Percentiles rank a stretch among this genome's conserved stretches.
These are phyloP conservation scores for Channa striata DNA, from an alignment of 2,797 vertebrate species.

Conservation along the genomic window DNA sequence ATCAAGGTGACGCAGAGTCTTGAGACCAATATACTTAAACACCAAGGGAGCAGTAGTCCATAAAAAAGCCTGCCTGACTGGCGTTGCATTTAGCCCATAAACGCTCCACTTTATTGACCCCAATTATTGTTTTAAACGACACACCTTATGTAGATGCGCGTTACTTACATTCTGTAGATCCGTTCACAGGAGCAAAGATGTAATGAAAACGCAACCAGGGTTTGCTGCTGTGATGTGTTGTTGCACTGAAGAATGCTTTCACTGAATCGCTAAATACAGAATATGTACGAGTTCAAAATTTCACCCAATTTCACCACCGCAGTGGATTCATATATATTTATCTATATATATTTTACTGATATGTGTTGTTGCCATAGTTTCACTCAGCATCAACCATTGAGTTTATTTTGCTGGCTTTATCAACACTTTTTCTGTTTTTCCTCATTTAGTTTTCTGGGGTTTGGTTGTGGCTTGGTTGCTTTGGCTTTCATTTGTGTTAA, in stretches of 20 bases:
- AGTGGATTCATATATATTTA: slow-evolving; percentile 20
- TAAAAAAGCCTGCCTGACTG: slow-evolving; percentile 79
- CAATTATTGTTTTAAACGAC: slow-evolving; percentile 78
- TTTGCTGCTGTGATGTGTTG: slow-evolving; percentile 28
- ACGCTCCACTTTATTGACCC: slow-evolving; percentile 77
- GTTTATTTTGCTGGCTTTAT: slow-evolving; percentile 38
- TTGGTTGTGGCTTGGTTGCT: slow-evolving; percentile 58
- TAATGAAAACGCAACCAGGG: slow-evolving; percentile 44
- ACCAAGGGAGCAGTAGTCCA: slow-evolving; percentile 79
- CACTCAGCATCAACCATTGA: slow-evolving; percentile 48
- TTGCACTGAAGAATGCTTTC: slow-evolving; percentile 3
- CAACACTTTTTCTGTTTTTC: slow-evolving; percentile 18
- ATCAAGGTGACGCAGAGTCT: slow-evolving; percentile 85
- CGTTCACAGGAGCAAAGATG: slow-evolving; percentile 34
- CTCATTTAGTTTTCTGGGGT: slow-evolving; percentile 29
- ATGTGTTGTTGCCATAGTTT: slow-evolving; percentile 34
- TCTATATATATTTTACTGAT: not conserved
- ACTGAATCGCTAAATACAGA: slow-evolving; percentile 17
- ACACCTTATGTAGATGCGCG: slow-evolving; percentile 57
- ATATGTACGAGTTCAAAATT: slow-evolving; percentile 34
- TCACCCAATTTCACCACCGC: slow-evolving; percentile 41
- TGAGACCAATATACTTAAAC: slow-evolving; percentile 83
- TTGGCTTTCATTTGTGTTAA: slow-evolving; percentile 63
- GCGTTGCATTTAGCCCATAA: slow-evolving; percentile 78
- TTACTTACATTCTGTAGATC: slow-evolving; percentile 62